Conservation (phyloP, 2,888 invertebrate genomes). For the Pseudococcus jackbeardsleyi region DNA sequence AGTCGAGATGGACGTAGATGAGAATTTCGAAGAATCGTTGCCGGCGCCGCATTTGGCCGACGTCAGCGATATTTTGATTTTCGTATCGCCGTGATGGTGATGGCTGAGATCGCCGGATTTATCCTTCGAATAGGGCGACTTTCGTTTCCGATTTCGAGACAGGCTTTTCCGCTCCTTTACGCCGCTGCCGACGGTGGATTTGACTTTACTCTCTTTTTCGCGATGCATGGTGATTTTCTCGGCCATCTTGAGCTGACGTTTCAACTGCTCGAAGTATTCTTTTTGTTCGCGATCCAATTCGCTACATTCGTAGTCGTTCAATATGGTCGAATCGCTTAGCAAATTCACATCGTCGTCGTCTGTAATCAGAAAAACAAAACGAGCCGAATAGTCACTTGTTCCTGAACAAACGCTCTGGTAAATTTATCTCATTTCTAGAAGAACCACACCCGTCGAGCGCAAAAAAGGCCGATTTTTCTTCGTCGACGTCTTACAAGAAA, state of each 20-base stretch:
- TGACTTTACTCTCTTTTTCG: constrained; percentile 6
- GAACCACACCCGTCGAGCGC: background rate
- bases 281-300: constrained; percentile 60
- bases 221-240: background rate
- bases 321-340: background rate
- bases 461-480: background rate
- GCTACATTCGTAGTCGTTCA: constrained; percentile 53
- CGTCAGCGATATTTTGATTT: constrained; percentile 39
- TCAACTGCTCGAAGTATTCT: constrained; percentile 47
- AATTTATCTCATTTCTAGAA: background rate
- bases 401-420: background rate
- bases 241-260: constrained; percentile 47
- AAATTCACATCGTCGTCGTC: constrained; percentile 56
- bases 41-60: background rate
- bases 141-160: constrained; percentile 54
- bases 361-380: constrained; percentile 28
- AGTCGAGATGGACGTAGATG: constrained; percentile 20
- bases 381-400: constrained; percentile 20
- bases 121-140: constrained; percentile 24
- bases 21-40: constrained; percentile 6
- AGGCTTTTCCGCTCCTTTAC: constrained; percentile 1
- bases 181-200: constrained; percentile 14
- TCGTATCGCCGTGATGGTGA: background rate
- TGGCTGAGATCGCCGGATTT: background rate
- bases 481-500: background rate